A percentile compares a stretch with the other conserved stretches of the same genome.
These are phyloP conservation scores for Sula dactylatra DNA, from an alignment of 2,113 vertebrate genomes.

Conservation along the genomic window DNA sequence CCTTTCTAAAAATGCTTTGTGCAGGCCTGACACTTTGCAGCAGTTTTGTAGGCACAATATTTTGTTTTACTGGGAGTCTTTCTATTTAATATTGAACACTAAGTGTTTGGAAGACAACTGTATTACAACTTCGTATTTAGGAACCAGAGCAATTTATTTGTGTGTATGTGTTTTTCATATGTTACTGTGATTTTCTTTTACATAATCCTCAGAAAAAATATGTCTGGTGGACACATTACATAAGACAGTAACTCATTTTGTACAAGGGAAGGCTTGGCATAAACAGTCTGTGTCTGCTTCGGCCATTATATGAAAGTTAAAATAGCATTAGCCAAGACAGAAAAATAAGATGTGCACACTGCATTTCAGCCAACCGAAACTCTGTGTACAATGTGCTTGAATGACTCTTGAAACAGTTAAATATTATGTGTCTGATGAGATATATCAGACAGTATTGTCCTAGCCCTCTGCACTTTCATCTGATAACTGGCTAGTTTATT, in stretches of 20 bases:
- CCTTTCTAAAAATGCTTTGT: background rate
- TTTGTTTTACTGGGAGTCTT: background rate
- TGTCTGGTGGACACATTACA: background rate
- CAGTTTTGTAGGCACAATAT: background rate
- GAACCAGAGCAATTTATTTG: background rate
- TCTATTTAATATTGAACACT: background rate
- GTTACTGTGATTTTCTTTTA: background rate
- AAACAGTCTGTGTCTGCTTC: background rate
- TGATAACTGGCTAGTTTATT: background rate
- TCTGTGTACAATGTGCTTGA: background rate
- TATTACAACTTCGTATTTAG: background rate
- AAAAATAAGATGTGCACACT: background rate
- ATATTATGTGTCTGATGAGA: background rate
- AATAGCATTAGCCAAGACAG: background rate
- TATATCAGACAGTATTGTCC: background rate
- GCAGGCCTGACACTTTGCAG: background rate
- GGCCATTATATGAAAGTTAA: background rate
- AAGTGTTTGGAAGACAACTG: background rate
- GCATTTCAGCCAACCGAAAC: background rate
- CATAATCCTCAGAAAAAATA: background rate
- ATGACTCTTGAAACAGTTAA: background rate
- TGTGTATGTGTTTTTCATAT: background rate
- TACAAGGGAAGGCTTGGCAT: background rate
- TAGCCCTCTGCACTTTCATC: background rate
- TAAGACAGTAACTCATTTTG: background rate